A percentile compares a stretch with the other conserved stretches of the same genome.
These are phyloP conservation scores for Acanthisitta chloris DNA, from an alignment of 2,113 vertebrate species.

Conservation along the genomic window DNA sequence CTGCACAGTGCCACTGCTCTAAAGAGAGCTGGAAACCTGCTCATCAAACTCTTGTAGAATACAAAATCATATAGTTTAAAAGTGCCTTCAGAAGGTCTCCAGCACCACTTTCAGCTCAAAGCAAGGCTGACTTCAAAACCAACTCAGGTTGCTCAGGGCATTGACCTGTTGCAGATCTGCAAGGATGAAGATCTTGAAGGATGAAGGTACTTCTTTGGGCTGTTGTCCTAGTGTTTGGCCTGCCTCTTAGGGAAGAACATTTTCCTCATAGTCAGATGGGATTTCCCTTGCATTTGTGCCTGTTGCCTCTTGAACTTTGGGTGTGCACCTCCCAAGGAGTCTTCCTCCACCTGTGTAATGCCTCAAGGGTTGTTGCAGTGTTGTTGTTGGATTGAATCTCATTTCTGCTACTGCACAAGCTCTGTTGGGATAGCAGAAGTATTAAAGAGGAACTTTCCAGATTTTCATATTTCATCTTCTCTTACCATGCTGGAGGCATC, in stretches of 20 bases:
- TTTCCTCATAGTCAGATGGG: not conserved
- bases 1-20: not conserved
- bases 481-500: not conserved
- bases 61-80: not conserved
- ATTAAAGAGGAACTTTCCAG: not conserved
- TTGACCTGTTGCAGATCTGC: not conserved
- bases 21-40: not conserved
- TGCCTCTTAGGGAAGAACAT: not conserved
- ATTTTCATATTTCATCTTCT: not conserved
- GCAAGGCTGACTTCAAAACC: not conserved
- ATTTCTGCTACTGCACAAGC: not conserved
- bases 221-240: rapidly evolving
- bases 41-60: not conserved
- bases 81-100: not conserved
- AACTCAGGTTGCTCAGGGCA: not conserved
- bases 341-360: not conserved
- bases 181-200: not conserved
- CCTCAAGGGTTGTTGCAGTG: not conserved
- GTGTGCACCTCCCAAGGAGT: not conserved
- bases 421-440: not conserved
- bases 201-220: not conserved
- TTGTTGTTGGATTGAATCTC: not conserved
- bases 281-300: not conserved
- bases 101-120: not conserved
- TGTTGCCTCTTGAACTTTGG: not conserved